Percentiles rank a stretch among this genome's conserved stretches.
phyloP scores from a whole-genome alignment of 2,888 invertebrate species.

The Brenthis ino region DNA sequence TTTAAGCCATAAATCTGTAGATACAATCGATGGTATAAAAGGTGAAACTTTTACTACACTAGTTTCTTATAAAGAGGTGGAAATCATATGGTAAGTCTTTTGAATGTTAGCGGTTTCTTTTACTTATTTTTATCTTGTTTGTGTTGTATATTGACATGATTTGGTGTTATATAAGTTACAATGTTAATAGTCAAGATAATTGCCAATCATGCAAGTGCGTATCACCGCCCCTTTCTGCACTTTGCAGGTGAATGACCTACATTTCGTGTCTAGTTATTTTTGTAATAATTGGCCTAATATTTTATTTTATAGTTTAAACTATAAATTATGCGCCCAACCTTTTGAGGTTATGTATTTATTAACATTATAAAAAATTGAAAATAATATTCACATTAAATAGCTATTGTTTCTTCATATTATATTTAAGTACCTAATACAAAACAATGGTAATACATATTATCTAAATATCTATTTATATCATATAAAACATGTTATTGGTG shows the following conservation, averaged over 20 bases:
- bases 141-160: constrained; percentile 56
- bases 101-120: constrained; percentile 50
- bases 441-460: too few species aligned
- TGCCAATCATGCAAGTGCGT: constrained; percentile 50
- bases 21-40: constrained; percentile 12
- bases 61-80: constrained; percentile 23
- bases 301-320: neutral
- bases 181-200: constrained; percentile 60
- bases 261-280: constrained; percentile 14
- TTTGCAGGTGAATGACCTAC: constrained; percentile 60
- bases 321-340: neutral
- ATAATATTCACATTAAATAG: neutral
- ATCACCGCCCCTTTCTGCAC: constrained; percentile 49
- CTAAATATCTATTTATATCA: too few species aligned
- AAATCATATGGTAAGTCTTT: constrained; percentile 45
- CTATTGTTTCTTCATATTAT: too few species aligned
- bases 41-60: constrained; percentile 5
- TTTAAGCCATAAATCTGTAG: neutral
- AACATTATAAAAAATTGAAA: neutral
- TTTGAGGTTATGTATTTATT: constrained; percentile 13
- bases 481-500: too few species aligned
- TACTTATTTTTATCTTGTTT: constrained; percentile 49
- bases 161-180: constrained; percentile 62
- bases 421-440: too few species aligned
- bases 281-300: constrained; percentile 10